A percentile compares a stretch with the other conserved stretches of the same genome.
phyloP scores from a whole-genome alignment of 2,797 vertebrate genomes.

The Percopsis omiscomaycus region DNA sequence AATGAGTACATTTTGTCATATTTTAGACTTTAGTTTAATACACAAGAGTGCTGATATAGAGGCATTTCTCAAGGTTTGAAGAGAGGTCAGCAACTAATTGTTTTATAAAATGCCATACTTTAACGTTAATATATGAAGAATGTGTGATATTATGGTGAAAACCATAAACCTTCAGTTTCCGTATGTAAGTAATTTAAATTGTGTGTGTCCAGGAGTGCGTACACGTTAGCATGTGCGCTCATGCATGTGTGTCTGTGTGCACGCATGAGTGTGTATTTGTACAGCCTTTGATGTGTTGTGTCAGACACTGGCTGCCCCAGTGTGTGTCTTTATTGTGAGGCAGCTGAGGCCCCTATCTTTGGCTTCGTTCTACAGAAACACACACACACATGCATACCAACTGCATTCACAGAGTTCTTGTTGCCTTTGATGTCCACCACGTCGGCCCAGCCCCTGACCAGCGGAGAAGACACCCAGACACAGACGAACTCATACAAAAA shows the following conservation, averaged over 20 bases:
- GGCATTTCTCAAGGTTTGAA: neutral
- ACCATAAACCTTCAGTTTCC: conserved; percentile 59
- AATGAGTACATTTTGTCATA: neutral
- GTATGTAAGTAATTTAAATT: conserved; percentile 58
- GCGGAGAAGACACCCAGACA: conserved; percentile 61
- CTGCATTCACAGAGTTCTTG: conserved; percentile 47
- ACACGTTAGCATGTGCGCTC: conserved; percentile 65
- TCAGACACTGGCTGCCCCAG: conserved; percentile 69
- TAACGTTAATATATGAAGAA: too few species aligned
- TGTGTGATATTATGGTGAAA: conserved; percentile 29
- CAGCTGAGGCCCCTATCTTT: conserved; percentile 85
- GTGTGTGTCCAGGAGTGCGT: conserved; percentile 44
- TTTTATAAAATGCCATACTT: too few species aligned
- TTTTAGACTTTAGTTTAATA: neutral
- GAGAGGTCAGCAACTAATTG: conserved; percentile 1
- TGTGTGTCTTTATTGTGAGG: conserved; percentile 74
- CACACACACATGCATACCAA: neutral
- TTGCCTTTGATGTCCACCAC: conserved; percentile 88
- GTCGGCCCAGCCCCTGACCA: conserved; percentile 78
- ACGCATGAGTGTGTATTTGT: conserved; percentile 83
- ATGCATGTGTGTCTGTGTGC: conserved; percentile 62
- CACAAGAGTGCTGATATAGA: too few species aligned
- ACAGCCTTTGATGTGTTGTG: conserved; percentile 86
- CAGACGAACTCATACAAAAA: conserved; percentile 58
- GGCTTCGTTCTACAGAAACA: conserved; percentile 56